Evolutionary conservation across 1,140 invertebrate species (phyloP).

Genomic region (Linepithema humile): DNA sequence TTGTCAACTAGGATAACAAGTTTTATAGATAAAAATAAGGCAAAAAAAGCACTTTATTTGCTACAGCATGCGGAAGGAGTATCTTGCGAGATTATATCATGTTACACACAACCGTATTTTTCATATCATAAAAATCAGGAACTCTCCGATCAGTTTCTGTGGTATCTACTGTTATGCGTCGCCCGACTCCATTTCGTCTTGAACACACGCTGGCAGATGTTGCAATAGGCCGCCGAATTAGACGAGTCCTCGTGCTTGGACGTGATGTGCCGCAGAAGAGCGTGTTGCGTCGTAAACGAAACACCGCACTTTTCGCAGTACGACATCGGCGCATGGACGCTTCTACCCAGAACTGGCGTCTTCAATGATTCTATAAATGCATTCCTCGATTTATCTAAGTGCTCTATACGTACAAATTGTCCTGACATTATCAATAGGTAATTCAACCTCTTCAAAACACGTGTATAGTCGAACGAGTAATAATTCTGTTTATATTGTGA

Average conservation of each 20-base stretch:
- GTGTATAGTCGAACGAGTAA: too few species aligned
- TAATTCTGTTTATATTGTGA: too few species aligned
- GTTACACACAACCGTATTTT: not conserved
- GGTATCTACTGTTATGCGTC: slow-evolving; percentile 76
- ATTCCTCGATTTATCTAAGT: slow-evolving; percentile 59
- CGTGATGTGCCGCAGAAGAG: slow-evolving; percentile 72
- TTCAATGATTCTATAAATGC: slow-evolving; percentile 65
- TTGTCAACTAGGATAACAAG: not conserved
- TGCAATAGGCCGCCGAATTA: slow-evolving; percentile 69
- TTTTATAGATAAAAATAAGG: not conserved
- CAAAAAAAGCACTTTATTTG: not conserved
- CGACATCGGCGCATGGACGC: slow-evolving; percentile 43
- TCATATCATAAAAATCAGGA: not conserved
- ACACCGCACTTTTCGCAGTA: slow-evolving; percentile 71
- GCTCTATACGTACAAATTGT: not conserved
- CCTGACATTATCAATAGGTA: not conserved
- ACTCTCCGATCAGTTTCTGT: slow-evolving; percentile 59
- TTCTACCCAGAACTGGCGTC: slow-evolving; percentile 29
- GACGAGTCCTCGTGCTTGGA: slow-evolving; percentile 73
- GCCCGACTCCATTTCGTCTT: slow-evolving; percentile 78
- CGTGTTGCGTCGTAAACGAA: slow-evolving; percentile 74
- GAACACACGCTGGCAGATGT: slow-evolving; percentile 72
- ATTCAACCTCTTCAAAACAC: not conserved
- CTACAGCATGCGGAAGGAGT: not conserved
- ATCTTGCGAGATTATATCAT: not conserved